Evolutionary conservation across 2,797 vertebrate genomes (phyloP).

Genomic region (Muscicapa striata): DNA sequence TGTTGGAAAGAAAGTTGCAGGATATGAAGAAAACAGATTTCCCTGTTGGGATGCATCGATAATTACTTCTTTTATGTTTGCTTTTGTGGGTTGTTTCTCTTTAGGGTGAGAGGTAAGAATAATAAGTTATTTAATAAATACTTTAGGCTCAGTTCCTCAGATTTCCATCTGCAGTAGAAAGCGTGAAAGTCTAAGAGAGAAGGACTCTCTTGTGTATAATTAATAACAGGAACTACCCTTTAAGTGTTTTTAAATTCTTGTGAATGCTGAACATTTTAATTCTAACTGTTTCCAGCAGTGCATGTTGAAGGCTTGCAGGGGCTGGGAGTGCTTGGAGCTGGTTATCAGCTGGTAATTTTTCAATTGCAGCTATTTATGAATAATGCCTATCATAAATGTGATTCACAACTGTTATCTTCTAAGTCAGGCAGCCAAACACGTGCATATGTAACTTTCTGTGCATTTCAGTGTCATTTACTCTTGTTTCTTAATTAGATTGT

Average conservation of each 20-base stretch:
- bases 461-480: neutral
- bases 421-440: neutral
- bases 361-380: neutral
- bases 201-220: neutral
- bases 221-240: neutral
- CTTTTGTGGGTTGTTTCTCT: neutral
- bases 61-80: neutral
- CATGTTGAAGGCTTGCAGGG: neutral
- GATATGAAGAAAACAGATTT: neutral
- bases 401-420: neutral
- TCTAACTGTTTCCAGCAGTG: neutral
- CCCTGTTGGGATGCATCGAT: neutral
- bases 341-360: neutral
- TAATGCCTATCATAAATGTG: neutral
- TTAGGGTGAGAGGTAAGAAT: conserved; percentile 14
- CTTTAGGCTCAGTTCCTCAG: neutral
- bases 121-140: neutral
- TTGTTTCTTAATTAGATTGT: neutral
- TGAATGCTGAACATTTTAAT: neutral
- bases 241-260: neutral
- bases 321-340: neutral
- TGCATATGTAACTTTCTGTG: neutral
- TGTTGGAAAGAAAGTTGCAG: neutral
- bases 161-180: neutral
- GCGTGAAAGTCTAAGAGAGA: neutral